phyloP scores from a whole-genome alignment of 2,888 invertebrate genomes.

The Xanthostigma xanthostigma region DNA sequence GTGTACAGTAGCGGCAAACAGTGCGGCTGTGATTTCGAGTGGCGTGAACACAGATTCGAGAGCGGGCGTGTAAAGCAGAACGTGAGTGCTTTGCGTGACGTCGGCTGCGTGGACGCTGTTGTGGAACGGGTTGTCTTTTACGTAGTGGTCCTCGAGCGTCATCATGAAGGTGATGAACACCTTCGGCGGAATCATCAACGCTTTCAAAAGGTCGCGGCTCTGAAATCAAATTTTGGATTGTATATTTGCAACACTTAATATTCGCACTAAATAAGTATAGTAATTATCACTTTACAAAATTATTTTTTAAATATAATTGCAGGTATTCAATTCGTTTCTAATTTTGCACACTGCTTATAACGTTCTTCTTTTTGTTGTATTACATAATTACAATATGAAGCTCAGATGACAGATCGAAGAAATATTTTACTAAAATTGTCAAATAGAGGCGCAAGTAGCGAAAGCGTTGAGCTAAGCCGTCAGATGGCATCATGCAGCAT shows the following conservation, averaged over 20 bases:
- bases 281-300: no score
- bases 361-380: no score
- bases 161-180: constrained; percentile 92
- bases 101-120: constrained; percentile 97
- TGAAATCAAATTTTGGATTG: constrained; percentile 21
- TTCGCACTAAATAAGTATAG: no score
- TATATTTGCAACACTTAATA: neutral
- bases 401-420: no score
- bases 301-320: no score
- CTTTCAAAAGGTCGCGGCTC: constrained; percentile 75
- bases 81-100: constrained; percentile 94
- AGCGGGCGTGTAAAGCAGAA: constrained; percentile 89
- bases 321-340: no score
- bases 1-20: constrained; percentile 96
- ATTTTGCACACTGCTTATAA: no score
- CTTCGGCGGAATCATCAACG: constrained; percentile 87
- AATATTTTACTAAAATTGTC: no score
- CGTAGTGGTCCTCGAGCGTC: constrained; percentile 96
- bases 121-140: constrained; percentile 97
- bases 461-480: no score
- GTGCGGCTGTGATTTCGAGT: constrained; percentile 86
- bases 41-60: constrained; percentile 97
- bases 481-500: no score
- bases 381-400: no score
- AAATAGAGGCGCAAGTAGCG: no score